phyloP scores from a whole-genome alignment of 1,140 invertebrate species.

The Orchestia grillus region DNA sequence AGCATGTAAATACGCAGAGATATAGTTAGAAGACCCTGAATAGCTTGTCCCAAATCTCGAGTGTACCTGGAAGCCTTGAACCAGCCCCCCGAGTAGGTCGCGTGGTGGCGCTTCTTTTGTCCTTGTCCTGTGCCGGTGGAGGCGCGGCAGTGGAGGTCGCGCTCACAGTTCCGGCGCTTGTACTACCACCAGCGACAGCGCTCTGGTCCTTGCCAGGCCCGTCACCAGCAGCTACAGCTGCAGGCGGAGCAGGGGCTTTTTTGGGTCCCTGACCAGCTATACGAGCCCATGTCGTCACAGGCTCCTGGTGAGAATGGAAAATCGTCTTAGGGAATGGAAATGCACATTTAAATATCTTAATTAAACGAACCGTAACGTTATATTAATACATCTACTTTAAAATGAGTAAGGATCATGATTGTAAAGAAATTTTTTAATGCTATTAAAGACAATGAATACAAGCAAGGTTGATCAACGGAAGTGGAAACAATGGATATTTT shows the following conservation, averaged over 20 bases:
- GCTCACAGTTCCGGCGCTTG: neutral
- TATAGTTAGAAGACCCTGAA: neutral
- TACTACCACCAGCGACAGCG: neutral
- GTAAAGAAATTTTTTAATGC: no score
- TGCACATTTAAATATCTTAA: neutral
- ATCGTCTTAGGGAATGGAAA: neutral
- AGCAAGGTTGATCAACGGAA: no score
- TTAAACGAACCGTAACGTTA: neutral
- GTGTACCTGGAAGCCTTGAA: neutral
- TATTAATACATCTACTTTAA: no score
- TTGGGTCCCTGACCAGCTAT: constrained; percentile 27
- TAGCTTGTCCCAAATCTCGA: neutral
- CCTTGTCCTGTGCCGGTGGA: neutral
- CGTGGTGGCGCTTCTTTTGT: neutral
- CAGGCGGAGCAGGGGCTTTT: constrained; percentile 26
- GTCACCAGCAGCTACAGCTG: neutral
- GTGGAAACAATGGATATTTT: no score
- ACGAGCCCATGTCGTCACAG: constrained; percentile 39
- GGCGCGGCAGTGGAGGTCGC: neutral
- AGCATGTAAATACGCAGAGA: neutral
- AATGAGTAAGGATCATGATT: no score
- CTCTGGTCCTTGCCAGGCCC: neutral
- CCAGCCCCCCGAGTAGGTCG: neutral
- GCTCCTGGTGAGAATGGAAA: neutral
- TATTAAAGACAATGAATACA: no score